Percentiles rank a stretch among this genome's conserved stretches.
phyloP scores from a whole-genome alignment of 2,888 invertebrate genomes.

The Eulithis testata region DNA sequence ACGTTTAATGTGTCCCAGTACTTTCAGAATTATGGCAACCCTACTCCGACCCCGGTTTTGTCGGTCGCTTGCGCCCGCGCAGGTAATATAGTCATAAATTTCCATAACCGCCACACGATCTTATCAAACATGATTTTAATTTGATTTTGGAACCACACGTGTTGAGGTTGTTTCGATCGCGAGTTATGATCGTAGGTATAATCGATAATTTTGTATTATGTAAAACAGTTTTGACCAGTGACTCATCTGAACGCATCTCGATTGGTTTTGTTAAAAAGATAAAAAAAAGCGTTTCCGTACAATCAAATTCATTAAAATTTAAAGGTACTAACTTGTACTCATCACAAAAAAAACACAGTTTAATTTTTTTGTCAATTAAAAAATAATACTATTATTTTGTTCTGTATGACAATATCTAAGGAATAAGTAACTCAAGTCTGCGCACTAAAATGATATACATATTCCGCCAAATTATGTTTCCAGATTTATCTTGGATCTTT shows the following conservation, averaged over 20 bases:
- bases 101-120: slow-evolving; percentile 85
- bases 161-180: slow-evolving; percentile 71
- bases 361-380: no score
- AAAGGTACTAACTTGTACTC: no score
- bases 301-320: no score
- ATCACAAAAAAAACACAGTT: no score
- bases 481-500: no score
- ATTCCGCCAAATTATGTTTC: no score
- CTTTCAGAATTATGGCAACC: slow-evolving; percentile 19
- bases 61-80: slow-evolving; percentile 75
- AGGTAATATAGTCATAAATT: slow-evolving; percentile 85
- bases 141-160: slow-evolving; percentile 84
- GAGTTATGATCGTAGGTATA: slow-evolving; percentile 78
- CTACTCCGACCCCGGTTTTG: slow-evolving; percentile 74
- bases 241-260: slow-evolving; percentile 5
- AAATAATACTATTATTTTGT: no score
- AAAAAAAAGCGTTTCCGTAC: not conserved
- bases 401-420: no score
- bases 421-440: not conserved
- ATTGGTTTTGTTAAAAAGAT: not conserved
- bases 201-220: slow-evolving; percentile 40
- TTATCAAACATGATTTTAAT: slow-evolving; percentile 85
- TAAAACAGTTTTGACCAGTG: slow-evolving; percentile 29
- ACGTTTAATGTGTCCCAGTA: not conserved
- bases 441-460: not conserved